phyloP scores from a whole-genome alignment of 2,113 vertebrate genomes.

The Caranx melampygus region DNA sequence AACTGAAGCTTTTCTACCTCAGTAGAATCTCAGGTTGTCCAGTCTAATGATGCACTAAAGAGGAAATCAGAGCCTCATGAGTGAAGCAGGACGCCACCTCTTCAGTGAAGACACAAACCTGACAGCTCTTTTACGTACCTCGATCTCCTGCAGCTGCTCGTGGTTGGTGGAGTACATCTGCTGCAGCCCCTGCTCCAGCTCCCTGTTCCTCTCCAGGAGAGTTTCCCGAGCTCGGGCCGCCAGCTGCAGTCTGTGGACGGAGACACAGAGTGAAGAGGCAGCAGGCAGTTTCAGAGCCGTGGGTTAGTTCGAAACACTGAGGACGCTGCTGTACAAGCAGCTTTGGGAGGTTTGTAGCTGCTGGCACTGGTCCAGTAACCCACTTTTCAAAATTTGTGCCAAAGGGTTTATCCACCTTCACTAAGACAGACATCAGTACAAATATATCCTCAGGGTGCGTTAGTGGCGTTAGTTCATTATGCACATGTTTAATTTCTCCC shows the following conservation, averaged over 20 bases:
- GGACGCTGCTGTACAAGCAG: slow-evolving; percentile 10
- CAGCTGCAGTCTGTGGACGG: slow-evolving; percentile 91
- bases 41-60: no score
- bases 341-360: slow-evolving; percentile 8
- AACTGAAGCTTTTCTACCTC: neutral
- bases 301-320: neutral
- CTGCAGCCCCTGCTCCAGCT: slow-evolving; percentile 94
- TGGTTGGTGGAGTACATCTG: slow-evolving; percentile 95
- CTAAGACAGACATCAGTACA: neutral
- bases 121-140: slow-evolving; percentile 81
- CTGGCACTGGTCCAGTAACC: slow-evolving; percentile 37
- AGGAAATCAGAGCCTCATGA: slow-evolving; percentile 1
- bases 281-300: neutral
- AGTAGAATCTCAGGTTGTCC: neutral
- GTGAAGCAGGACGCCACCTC: neutral
- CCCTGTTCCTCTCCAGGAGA: slow-evolving; percentile 94
- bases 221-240: slow-evolving; percentile 96
- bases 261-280: neutral
- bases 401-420: neutral
- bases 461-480: neutral
- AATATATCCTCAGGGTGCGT: neutral
- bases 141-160: slow-evolving; percentile 95
- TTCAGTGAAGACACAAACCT: no score
- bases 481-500: neutral
- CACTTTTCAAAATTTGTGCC: slow-evolving; percentile 7